Conservation (phyloP, 2,113 vertebrate genomes). For the Callospermophilus lateralis region DNA sequence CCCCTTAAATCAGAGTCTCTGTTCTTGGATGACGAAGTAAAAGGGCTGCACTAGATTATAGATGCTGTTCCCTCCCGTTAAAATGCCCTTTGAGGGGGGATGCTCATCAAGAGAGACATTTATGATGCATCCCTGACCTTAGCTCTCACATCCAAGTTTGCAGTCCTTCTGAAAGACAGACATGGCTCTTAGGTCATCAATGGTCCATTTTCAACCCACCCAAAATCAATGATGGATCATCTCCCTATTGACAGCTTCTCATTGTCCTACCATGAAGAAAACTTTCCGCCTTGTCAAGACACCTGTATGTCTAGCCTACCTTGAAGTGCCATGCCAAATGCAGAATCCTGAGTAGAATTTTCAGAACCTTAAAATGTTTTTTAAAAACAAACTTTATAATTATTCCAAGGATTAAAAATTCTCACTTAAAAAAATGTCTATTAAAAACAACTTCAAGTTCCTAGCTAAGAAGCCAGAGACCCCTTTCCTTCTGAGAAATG, state of each 20-base stretch:
- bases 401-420: background rate
- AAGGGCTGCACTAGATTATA: background rate
- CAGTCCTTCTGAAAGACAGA: background rate
- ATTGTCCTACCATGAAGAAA: background rate
- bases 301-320: background rate
- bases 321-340: background rate
- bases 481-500: background rate
- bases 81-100: background rate
- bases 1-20: background rate
- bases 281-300: background rate
- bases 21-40: background rate
- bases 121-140: background rate
- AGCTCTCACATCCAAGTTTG: background rate
- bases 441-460: background rate
- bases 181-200: background rate
- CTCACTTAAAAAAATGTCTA: background rate
- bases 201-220: background rate
- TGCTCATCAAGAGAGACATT: background rate
- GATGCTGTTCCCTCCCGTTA: background rate
- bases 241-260: background rate
- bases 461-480: background rate
- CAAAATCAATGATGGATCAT: background rate
- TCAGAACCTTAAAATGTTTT: background rate
- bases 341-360: background rate
- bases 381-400: conserved; percentile 10